These are phyloP conservation scores for Istiophorus platypterus DNA, from an alignment of 2,113 vertebrate genomes.

Conservation along the genomic window DNA sequence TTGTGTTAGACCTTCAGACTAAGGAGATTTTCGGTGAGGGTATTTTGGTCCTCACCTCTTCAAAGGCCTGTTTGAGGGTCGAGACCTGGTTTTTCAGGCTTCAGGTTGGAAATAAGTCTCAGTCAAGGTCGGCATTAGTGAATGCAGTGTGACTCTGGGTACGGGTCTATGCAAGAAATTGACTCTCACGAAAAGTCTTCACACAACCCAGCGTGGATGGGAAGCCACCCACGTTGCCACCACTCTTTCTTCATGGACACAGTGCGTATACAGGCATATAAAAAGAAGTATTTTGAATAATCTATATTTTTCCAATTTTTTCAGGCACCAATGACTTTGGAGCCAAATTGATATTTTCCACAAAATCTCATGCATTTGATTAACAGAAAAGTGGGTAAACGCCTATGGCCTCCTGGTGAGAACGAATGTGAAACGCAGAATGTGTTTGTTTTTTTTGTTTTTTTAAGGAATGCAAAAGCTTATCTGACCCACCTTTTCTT, in stretches of 20 bases:
- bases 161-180: background rate
- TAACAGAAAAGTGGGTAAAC: background rate
- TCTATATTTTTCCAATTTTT: background rate
- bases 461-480: background rate
- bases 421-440: background rate
- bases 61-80: constrained; percentile 12
- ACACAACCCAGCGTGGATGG: constrained; percentile 41
- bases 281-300: background rate
- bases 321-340: background rate
- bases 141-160: background rate
- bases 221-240: constrained; percentile 60
- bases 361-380: background rate
- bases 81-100: background rate
- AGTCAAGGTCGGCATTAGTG: background rate
- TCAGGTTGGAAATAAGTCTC: constrained; percentile 5
- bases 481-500: background rate
- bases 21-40: constrained; percentile 9
- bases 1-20: background rate
- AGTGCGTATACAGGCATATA: background rate
- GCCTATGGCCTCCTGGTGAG: background rate
- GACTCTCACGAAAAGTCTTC: constrained; percentile 37
- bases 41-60: constrained; percentile 6
- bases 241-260: background rate
- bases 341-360: background rate
- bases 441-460: no score